Percentiles rank a stretch among this genome's conserved stretches.
These are phyloP conservation scores for Cremastinae sp. DNA, from an alignment of 2,888 invertebrate species.

Conservation along the genomic window DNA sequence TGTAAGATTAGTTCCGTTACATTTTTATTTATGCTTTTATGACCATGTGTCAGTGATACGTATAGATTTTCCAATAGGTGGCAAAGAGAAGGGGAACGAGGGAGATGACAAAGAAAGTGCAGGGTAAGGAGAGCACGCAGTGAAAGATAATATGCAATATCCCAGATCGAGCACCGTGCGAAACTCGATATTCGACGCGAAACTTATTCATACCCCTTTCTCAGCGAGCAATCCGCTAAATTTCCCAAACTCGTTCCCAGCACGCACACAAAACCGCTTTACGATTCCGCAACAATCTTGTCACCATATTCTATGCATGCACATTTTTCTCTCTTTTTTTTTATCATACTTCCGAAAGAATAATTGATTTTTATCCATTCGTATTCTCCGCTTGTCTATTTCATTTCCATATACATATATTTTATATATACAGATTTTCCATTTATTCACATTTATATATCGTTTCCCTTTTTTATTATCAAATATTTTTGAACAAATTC, in stretches of 20 bases:
- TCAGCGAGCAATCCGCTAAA: constrained; percentile 37
- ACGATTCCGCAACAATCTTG: constrained; percentile 3
- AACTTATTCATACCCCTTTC: constrained; percentile 58
- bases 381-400: too few relatives aligned
- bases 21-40: not conserved
- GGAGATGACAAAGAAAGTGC: constrained; percentile 29
- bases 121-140: constrained; percentile 41
- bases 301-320: not conserved
- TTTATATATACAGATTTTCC: not conserved
- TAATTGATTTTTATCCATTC: too few relatives aligned
- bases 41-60: constrained; percentile 5
- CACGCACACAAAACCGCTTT: not conserved
- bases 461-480: not conserved
- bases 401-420: too few relatives aligned
- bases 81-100: constrained; percentile 2
- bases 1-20: too few relatives aligned
- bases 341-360: too few relatives aligned
- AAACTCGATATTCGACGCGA: constrained; percentile 59
- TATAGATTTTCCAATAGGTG: constrained; percentile 3
- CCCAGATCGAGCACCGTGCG: constrained; percentile 50
- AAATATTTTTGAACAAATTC: constrained; percentile 9
- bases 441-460: not conserved
- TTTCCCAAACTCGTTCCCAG: constrained; percentile 33
- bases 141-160: constrained; percentile 63
- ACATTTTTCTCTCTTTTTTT: constrained; percentile 5